Evolutionary conservation across 2,888 invertebrate genomes (phyloP).

Genomic region (Rugalucina vietnamica): DNA sequence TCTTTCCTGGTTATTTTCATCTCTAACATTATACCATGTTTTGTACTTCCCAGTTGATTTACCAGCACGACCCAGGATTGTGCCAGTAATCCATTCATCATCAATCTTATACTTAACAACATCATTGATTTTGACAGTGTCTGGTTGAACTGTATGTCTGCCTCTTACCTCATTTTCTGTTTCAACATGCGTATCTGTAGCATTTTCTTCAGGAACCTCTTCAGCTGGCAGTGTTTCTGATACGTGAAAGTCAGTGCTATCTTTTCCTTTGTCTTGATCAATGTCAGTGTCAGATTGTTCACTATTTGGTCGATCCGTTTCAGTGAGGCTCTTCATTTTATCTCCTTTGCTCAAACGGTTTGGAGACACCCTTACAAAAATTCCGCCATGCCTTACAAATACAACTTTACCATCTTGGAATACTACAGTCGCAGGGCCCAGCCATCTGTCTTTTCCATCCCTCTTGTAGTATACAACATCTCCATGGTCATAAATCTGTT

Average conservation of each 20-base stretch:
- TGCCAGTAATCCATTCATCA: constrained; percentile 37
- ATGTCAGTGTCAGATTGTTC: background rate
- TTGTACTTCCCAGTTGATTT: constrained; percentile 47
- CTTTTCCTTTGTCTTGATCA: background rate
- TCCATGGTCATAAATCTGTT: too few species aligned
- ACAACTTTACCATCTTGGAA: too few species aligned
- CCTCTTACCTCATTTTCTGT: too few species aligned
- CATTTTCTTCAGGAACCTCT: background rate
- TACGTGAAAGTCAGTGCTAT: background rate
- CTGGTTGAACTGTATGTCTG: background rate
- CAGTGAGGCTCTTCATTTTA: background rate
- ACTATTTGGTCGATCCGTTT: background rate
- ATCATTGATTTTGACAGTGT: constrained; percentile 19
- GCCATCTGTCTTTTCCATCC: too few species aligned
- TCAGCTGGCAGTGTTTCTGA: constrained; percentile 20
- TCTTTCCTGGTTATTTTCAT: constrained; percentile 18
- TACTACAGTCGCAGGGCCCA: too few species aligned
- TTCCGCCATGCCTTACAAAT: too few species aligned
- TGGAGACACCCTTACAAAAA: too few species aligned
- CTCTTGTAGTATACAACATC: too few species aligned
- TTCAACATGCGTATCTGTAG: too few species aligned
- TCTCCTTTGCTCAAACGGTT: background rate
- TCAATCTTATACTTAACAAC: constrained; percentile 23
- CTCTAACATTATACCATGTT: constrained; percentile 45
- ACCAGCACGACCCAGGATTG: constrained; percentile 41